A percentile compares a stretch with the other conserved stretches of the same genome.
Conservation (phyloP, 2,113 vertebrate species). For the Melanerpes formicivorus region DNA sequence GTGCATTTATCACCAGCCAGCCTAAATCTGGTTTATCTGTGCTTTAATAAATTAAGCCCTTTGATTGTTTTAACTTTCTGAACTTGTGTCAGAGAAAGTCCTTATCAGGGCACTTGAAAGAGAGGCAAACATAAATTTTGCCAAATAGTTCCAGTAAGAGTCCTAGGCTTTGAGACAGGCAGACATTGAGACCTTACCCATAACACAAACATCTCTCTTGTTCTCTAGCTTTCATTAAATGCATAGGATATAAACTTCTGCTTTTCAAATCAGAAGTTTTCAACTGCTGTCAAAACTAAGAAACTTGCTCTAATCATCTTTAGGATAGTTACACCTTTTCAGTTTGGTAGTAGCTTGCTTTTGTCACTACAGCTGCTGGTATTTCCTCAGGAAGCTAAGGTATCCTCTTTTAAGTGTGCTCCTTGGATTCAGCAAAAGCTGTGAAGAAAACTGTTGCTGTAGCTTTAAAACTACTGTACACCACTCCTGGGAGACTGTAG, state of each 20-base stretch:
- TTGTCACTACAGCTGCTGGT: background rate
- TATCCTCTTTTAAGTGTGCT: background rate
- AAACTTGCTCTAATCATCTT: background rate
- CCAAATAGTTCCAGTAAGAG: no score
- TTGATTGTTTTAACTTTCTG: no score
- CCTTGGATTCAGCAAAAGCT: constrained; percentile 35
- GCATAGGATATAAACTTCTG: background rate
- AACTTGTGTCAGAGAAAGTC: no score
- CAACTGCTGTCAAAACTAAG: background rate
- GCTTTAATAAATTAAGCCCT: no score
- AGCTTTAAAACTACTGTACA: constrained; percentile 18
- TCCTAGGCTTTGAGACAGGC: no score
- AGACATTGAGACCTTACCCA: no score
- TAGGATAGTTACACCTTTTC: background rate
- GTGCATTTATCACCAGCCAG: no score
- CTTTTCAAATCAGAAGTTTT: background rate
- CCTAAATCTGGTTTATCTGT: no score
- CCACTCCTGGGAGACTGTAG: no score
- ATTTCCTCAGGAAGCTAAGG: background rate
- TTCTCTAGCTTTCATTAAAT: background rate
- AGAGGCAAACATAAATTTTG: no score
- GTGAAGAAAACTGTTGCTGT: constrained; percentile 6
- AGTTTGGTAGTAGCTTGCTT: background rate
- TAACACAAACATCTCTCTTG: background rate
- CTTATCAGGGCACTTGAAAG: no score